Evolutionary conservation across 2,888 invertebrate genomes (phyloP), one percentile per base, ranked within the genome.

Genomic region (Leptinotarsa peninsularis): DNA sequence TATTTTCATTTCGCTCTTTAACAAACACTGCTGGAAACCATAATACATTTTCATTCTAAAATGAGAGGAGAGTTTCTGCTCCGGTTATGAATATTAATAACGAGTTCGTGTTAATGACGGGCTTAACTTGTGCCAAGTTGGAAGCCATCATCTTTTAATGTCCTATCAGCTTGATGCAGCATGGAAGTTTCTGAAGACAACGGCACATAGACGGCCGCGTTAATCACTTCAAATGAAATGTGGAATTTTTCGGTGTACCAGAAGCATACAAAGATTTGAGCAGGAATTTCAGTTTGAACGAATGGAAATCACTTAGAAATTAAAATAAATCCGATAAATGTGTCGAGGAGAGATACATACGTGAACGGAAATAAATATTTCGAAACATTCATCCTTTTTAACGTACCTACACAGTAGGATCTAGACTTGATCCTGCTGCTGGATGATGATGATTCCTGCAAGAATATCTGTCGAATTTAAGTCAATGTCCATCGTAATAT

Each of bases 121-220:
- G 71, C 74, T 74, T 69, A 70, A 49, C 74, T 21, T 66, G 49
- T 56, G 69, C 66, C 56, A 23, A 63, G 74, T 60, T 68, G 63
- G 52, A 68, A 66, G 68, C 69, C 66, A 69, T 73, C 69, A 66
- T 66, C 73, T 74, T 74, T 70, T 70, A 74, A 74, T 70, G 70
- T 54, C 60, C 56, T 68, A 70, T 74, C 74, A 74, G 74, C 74
- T 49, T 49, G 52, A 56, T 56, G 74, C 60, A 70, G 70, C 54
- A 63, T 21, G 69, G 23, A 17, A 68, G 67, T 71, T 27, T 60
- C 49, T 43, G 49, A 71, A 17, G 60, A 21, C 58, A 71, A 70
- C 52, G 69, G 69, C 56, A 18, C 10, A 27, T n/a, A 13, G 43
- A 21, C 17, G 43, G 15, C 43, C 54, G 18, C 33, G 69, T 58